Conservation (phyloP, 2,113 vertebrate species). For the Tupaia tana region DNA sequence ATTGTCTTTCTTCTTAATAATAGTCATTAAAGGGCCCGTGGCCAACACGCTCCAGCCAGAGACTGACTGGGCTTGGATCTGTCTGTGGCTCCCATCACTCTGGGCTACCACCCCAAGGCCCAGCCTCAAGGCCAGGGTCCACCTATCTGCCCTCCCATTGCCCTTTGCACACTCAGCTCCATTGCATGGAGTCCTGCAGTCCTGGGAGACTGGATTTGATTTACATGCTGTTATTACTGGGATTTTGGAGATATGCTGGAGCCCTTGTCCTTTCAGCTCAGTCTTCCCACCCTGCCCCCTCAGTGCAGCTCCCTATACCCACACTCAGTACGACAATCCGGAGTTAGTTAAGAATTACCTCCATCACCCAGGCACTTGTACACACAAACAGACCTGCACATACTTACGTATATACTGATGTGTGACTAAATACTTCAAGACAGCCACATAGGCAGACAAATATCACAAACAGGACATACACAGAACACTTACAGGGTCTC, state of each 20-base stretch:
- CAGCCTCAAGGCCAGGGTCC: neutral
- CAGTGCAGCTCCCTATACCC: neutral
- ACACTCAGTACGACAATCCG: neutral
- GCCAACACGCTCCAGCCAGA: neutral
- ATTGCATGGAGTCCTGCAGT: neutral
- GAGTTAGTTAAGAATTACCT: neutral
- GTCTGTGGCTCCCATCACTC: neutral
- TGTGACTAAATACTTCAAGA: neutral
- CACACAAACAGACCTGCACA: neutral
- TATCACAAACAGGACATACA: neutral
- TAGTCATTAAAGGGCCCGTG: slow-evolving; percentile 72
- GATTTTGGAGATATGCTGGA: neutral
- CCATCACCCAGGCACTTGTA: neutral
- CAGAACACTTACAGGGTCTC: too few species aligned
- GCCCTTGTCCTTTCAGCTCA: neutral
- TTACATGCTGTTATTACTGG: neutral
- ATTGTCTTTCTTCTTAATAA: slow-evolving; percentile 73
- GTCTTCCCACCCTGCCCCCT: neutral
- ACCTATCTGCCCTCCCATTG: neutral
- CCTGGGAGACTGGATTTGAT: neutral
- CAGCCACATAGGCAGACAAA: neutral
- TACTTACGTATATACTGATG: neutral
- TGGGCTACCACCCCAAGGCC: neutral
- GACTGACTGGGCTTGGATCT: slow-evolving; percentile 50
- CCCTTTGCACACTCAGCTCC: neutral